Evolutionary conservation across 2,888 invertebrate genomes (phyloP), one percentile per base, ranked within the genome.

Genomic region (Erannis defoliaria): DNA sequence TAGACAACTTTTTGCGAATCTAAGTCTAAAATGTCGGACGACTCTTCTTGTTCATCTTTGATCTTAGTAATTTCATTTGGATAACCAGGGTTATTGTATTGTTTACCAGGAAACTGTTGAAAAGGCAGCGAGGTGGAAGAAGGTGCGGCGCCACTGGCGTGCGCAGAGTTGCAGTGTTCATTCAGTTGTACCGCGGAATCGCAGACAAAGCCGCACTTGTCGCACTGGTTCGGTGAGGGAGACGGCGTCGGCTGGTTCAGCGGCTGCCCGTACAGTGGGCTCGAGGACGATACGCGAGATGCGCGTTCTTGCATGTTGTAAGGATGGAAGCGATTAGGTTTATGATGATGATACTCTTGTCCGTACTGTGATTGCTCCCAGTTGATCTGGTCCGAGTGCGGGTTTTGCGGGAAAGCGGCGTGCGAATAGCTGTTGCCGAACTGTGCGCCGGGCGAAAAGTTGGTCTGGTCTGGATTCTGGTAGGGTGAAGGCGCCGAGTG

Each of bases 1-100:
- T 95, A 96, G 1, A 98, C 97, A 68, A 98, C 97, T 89, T 97
- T 97, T 80, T 98, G 97, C 0, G 97, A 97, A 82, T 98, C 98
- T 64, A 98, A 90, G 82, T 98, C 98, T 56, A 98, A 93, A 68
- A 98, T 96, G 77, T 98, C 97, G 12, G 96, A 95, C 48, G 96
- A 96, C 62, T 96, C 95, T 76, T 96, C 96, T 50, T 95, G 94
- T 76, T 96, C 95, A 74, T 94, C 94, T 76, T 95, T 95, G 0
- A 94, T 73, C 66, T 94, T 94, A 2, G 83, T 60, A 63, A 84
- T 93, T 45, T 94, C 93, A 71, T 86, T 89, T 71, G 90, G 90
- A 74, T 90, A 94, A 56, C 85, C 84, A 1, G 90, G 68, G 76
- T 84, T 87, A 60, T 84, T 92, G 70, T 91, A 94, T 65, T 90